Evolutionary conservation across 2,888 invertebrate species (phyloP), one percentile per base, ranked within the genome.

Genomic region (Rutpela maculata): DNA sequence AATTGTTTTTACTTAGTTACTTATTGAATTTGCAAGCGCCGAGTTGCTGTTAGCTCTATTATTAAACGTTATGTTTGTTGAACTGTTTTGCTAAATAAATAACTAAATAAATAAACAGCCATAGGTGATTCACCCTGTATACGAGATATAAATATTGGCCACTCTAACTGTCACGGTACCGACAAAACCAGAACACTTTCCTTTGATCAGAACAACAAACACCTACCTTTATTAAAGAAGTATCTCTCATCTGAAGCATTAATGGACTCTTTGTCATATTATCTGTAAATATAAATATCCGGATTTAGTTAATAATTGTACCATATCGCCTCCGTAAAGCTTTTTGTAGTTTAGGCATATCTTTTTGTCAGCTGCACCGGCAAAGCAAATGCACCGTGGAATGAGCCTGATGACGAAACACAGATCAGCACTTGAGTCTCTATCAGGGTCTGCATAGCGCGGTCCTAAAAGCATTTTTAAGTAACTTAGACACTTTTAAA

Each of bases 391-490:
- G 77, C 74, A 17, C 69, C 77, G 57, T 77, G 74, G 70, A 70
- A 74, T 67, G 74, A 59, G 67, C 59, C 62, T 50, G 66, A 71
- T 84, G 86, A 87, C 84, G 85, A 85, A 86, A 87, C 86, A 84
- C 87, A 88, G 87, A 87, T 85, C 84, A 83, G 85, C 85, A 86
- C 86, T 86, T 83, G 84, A 86, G 82, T 78, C 78, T 80, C 83
- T 82, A 83, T 85, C 85, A 82, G 79, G 78, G 77, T 75, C 80
- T 79, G 83, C 78, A 79, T 81, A 79, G 82, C 82, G 78, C 74
- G 78, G 79, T 69, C 81, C 85, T 89, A 88, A 89, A 88, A 89
- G 89, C 89, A 87, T 88, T 88, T 88, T 88, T 87, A 88, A 88
- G 87, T 88, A 88, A 88, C 88, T 87, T 86, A 87, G 87, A 88